Evolutionary conservation across 2,113 vertebrate species (phyloP).

Genomic region (Daboia siamensis): DNA sequence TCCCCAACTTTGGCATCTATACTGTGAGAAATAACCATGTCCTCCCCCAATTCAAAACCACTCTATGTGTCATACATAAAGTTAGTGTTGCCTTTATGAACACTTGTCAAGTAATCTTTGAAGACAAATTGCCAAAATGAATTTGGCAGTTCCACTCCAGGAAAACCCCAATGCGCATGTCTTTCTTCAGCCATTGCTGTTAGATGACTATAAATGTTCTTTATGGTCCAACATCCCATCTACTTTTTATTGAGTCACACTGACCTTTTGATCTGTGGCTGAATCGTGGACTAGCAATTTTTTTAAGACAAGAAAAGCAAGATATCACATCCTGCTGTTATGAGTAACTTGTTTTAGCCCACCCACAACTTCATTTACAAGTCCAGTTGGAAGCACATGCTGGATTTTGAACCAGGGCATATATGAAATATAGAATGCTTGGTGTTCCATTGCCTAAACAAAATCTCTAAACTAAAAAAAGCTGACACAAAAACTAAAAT

Average conservation of each 20-base stretch:
- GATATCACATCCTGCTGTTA: conserved; percentile 4
- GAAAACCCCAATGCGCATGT: background rate
- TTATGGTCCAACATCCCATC: background rate
- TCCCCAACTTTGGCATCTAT: background rate
- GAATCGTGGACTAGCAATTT: background rate
- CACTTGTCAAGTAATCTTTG: background rate
- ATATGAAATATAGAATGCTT: background rate
- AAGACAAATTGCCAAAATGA: background rate
- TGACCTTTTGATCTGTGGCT: conserved; percentile 14
- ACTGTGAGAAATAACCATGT: background rate
- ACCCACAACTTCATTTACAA: background rate
- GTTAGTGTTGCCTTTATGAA: background rate
- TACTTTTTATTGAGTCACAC: conserved; percentile 11
- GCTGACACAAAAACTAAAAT: background rate
- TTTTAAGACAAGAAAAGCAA: background rate
- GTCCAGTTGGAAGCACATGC: background rate
- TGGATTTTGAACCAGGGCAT: background rate
- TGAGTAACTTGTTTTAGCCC: background rate
- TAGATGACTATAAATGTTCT: background rate
- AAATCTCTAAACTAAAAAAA: background rate
- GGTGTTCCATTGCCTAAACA: background rate
- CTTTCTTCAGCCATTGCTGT: background rate
- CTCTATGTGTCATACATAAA: background rate
- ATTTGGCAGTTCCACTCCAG: background rate
- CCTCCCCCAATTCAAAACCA: background rate